Conservation (phyloP, 2,113 vertebrate species). For the Silurus glanis region DNA sequence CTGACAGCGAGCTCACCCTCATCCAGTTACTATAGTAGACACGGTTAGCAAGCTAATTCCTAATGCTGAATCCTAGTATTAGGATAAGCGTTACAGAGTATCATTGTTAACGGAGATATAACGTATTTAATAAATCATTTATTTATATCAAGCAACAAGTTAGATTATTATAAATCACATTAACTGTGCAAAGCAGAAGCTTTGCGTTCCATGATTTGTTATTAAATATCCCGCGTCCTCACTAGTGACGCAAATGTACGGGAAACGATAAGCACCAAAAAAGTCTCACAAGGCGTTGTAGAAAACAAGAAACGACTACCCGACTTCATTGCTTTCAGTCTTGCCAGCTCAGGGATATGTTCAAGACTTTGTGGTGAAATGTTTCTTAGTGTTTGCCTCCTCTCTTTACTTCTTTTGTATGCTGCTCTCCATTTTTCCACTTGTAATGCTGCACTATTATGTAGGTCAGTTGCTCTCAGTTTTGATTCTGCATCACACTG, state of each 20-base stretch:
- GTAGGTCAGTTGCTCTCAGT: too few relatives aligned
- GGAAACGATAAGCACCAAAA: background rate
- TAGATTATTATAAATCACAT: background rate
- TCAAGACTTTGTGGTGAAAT: too few relatives aligned
- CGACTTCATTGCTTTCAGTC: background rate
- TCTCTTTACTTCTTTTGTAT: too few relatives aligned
- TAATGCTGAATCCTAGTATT: background rate
- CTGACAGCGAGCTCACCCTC: background rate
- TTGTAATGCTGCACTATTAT: too few relatives aligned
- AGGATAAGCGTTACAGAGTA: background rate
- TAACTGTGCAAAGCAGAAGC: background rate
- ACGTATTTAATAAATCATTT: background rate
- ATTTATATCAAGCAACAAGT: background rate
- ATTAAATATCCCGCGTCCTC: constrained; percentile 36
- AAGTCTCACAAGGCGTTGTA: background rate
- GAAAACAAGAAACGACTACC: background rate
- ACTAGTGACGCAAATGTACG: constrained; percentile 4
- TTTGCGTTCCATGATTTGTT: background rate
- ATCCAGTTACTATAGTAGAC: background rate
- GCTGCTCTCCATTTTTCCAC: too few relatives aligned
- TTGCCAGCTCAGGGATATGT: too few relatives aligned
- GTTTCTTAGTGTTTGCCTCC: too few relatives aligned
- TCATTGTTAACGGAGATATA: background rate
- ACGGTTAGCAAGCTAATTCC: background rate
- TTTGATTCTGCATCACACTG: too few relatives aligned